Base-by-base conservation (phyloP, 1,140 invertebrate species). In the Drosophila littoralis region DNA sequence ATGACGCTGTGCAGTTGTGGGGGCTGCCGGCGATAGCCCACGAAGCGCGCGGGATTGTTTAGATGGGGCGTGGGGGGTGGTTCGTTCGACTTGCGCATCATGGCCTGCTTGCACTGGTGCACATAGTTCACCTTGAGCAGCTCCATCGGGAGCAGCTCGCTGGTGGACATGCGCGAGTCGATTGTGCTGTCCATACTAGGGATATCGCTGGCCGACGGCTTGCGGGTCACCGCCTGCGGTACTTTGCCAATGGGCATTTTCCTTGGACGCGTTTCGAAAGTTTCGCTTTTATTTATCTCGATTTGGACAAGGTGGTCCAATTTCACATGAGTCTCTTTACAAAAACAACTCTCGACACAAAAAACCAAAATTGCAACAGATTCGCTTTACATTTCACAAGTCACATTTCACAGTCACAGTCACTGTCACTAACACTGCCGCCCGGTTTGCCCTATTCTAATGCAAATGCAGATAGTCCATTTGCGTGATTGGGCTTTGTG, bases 51-150 rank as follows among this genome's bases (percentile, higher is more conserved):
- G n/a, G 78, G 69, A 65, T 79, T 81, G 6, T 73, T 86, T 0
- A 77, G 45, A 7, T 75, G 79, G 10, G 70, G 61, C 32, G 42
- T 43, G 6, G 40, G 36, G 7, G 52, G 73, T 7, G 68, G 32
- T 9, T 80, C 69, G 36, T 67, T 89, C 0, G 84, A 57, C 50
- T 77, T 86, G 55, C 69, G 76, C 81, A 85, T 90, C 36, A 89
- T 75, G 3, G 86, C 86, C 64, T 83, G 61, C 52, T 90, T 90
- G 55, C 90, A 91, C 50, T 91, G 79, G 46, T 91, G 83, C 38
- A 92, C 91, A 77, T 92, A 92, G 38, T 90, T 89, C 43, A 92
- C 73, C 52, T 92, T 85, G 0, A 92, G 76, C 33, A 92, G 52
- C 35, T 92, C 83, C 91, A 92, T 92, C 63, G 91, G 84, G 1